phyloP scores from a whole-genome alignment of 2,113 vertebrate genomes.

The Stictonetta naevosa region DNA sequence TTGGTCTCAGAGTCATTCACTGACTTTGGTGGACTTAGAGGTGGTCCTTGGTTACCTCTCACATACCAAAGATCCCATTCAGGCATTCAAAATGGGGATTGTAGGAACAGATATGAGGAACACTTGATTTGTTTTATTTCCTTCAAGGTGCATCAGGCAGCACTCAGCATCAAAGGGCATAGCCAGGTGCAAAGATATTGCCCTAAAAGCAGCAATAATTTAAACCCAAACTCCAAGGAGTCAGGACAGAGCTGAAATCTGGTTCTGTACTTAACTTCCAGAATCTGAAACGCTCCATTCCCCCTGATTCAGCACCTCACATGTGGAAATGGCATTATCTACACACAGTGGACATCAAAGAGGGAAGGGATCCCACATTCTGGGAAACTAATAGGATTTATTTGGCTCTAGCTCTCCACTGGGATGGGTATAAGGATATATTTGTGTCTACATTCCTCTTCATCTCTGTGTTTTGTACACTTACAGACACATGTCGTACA shows the following conservation, averaged over 20 bases:
- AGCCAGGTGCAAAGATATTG: background rate
- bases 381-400: slow-evolving; percentile 68
- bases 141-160: background rate
- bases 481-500: background rate
- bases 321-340: slow-evolving; percentile 59
- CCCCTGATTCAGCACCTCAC: slow-evolving; percentile 3
- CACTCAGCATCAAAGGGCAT: background rate
- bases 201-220: background rate
- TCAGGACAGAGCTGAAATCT: background rate
- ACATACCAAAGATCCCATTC: background rate
- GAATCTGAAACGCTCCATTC: background rate
- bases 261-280: background rate
- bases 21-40: background rate
- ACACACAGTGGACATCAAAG: slow-evolving; percentile 66
- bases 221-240: background rate
- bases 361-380: background rate
- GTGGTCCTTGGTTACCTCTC: background rate
- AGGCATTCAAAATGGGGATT: background rate
- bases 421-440: slow-evolving; percentile 23
- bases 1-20: background rate
- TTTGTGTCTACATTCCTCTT: slow-evolving; percentile 27
- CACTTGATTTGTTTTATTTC: background rate
- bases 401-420: slow-evolving; percentile 38
- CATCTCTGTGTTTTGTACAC: background rate
- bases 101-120: background rate